Evolutionary conservation across 2,113 vertebrate species (phyloP).

Genomic region (Ploceus nigricollis): DNA sequence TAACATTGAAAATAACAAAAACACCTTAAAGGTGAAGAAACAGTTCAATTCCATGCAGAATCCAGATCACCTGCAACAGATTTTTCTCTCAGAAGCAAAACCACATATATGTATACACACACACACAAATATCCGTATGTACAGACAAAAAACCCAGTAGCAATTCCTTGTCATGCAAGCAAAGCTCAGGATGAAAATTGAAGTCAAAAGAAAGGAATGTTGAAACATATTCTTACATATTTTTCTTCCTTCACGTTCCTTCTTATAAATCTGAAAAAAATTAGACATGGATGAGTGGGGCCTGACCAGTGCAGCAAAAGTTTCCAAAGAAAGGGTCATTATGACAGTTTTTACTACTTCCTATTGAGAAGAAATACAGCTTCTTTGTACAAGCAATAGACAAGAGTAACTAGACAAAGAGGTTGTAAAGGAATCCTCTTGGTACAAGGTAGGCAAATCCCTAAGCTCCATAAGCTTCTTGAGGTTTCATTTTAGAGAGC

Average conservation of each 20-base stretch:
- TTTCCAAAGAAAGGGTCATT: neutral
- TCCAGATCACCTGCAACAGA: neutral
- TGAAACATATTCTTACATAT: neutral
- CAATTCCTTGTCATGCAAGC: neutral
- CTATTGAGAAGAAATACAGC: neutral
- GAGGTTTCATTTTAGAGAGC: neutral
- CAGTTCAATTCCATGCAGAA: neutral
- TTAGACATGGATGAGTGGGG: neutral
- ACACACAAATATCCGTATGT: neutral
- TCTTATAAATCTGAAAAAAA: neutral
- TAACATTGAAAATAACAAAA: neutral
- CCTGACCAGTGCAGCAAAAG: neutral
- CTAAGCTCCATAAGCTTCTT: neutral
- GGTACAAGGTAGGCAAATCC: neutral
- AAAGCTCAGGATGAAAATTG: neutral
- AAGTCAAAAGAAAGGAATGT: neutral
- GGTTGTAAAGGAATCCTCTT: neutral
- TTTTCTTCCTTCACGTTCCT: neutral
- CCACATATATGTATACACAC: rapidly evolving
- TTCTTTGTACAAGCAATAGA: neutral
- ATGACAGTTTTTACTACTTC: neutral
- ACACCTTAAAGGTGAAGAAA: neutral
- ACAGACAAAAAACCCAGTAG: neutral
- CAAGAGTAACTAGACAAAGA: neutral
- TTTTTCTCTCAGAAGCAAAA: neutral